These are phyloP conservation scores for Pterophyllum scalare DNA, from an alignment of 2,113 vertebrate species.

Conservation along the genomic window DNA sequence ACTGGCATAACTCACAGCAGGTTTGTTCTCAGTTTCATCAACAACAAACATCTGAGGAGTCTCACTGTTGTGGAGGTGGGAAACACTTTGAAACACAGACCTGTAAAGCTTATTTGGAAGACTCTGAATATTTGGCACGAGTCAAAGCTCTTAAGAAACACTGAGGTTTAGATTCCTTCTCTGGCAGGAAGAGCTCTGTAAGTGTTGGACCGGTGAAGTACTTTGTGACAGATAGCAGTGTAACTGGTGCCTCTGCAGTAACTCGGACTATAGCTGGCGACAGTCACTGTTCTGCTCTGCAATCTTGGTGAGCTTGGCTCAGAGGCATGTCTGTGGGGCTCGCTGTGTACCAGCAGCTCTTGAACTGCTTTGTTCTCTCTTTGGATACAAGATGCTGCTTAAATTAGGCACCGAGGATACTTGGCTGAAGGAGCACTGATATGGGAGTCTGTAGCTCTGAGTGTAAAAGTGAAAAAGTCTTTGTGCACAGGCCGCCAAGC, in stretches of 20 bases:
- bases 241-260: neutral
- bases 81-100: neutral
- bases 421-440: neutral
- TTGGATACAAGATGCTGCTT: neutral
- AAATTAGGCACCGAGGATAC: neutral
- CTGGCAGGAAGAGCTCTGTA: neutral
- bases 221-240: neutral
- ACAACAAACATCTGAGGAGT: too few species aligned
- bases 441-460: neutral
- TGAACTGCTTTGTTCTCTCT: neutral
- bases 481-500: too few species aligned
- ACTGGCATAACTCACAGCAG: too few species aligned
- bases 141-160: neutral
- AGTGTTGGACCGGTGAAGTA: too few species aligned
- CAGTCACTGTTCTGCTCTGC: neutral
- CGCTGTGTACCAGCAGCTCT: slow-evolving; percentile 3
- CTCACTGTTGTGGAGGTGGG: neutral
- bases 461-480: neutral
- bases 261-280: neutral
- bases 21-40: too few species aligned
- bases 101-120: too few species aligned
- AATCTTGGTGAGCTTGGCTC: neutral
- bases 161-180: neutral
- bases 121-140: neutral
- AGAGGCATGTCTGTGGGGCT: neutral